Evolutionary conservation across 2,113 vertebrate species (phyloP).

Genomic region (Ancistrus triradiatus): DNA sequence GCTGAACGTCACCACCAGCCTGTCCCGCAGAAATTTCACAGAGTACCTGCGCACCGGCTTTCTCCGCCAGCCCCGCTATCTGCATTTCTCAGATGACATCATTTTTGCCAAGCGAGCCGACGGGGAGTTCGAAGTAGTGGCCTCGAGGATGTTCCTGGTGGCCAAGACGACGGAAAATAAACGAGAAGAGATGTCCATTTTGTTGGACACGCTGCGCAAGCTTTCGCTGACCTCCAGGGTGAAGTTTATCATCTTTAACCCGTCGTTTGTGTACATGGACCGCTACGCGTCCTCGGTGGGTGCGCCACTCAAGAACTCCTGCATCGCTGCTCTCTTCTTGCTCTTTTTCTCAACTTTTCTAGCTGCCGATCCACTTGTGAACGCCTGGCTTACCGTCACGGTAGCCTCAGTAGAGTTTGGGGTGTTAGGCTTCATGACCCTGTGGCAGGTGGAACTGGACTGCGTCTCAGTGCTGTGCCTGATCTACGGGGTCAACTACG

Average conservation of each 20-base stretch:
- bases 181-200: slow-evolving; percentile 93
- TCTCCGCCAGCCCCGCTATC: slow-evolving; percentile 83
- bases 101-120: slow-evolving; percentile 92
- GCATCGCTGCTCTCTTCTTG: slow-evolving; percentile 94
- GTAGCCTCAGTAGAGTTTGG: slow-evolving; percentile 95
- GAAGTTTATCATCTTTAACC: slow-evolving; percentile 97
- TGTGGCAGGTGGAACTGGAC: slow-evolving; percentile 97
- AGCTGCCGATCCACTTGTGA: slow-evolving; percentile 89
- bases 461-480: slow-evolving; percentile 95
- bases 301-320: slow-evolving; percentile 93
- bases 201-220: slow-evolving; percentile 92
- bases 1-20: slow-evolving; percentile 85
- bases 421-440: slow-evolving; percentile 96
- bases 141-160: slow-evolving; percentile 93
- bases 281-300: slow-evolving; percentile 95
- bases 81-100: slow-evolving; percentile 95
- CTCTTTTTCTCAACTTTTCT: slow-evolving; percentile 93
- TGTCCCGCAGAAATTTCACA: slow-evolving; percentile 90
- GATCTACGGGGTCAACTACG: slow-evolving; percentile 93
- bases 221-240: slow-evolving; percentile 94
- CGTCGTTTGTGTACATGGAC: slow-evolving; percentile 97
- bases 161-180: slow-evolving; percentile 98
- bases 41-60: slow-evolving; percentile 85
- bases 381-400: slow-evolving; percentile 91
- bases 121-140: slow-evolving; percentile 89